Conservation (phyloP, 2,888 invertebrate genomes). For the Venusia cambrica region DNA sequence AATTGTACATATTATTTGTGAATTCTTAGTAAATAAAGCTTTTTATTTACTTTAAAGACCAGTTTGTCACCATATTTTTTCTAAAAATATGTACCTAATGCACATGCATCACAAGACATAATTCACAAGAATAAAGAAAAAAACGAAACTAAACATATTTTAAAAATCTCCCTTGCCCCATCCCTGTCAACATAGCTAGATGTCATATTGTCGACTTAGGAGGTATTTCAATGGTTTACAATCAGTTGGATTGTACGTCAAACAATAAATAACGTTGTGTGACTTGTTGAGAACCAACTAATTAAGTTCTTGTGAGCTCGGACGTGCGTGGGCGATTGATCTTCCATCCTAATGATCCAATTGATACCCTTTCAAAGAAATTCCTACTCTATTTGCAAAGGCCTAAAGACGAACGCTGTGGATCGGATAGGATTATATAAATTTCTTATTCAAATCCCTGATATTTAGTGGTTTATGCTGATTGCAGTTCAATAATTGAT, state of each 20-base stretch:
- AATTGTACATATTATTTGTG: too few species aligned
- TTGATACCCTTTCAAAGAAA: constrained; percentile 30
- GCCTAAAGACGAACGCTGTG: constrained; percentile 27
- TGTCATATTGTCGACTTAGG: constrained; percentile 41
- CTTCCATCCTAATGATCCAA: constrained; percentile 50
- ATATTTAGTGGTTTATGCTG: constrained; percentile 51
- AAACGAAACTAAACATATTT: too few species aligned
- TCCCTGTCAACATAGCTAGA: constrained; percentile 15
- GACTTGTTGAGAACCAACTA: constrained; percentile 66
- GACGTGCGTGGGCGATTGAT: constrained; percentile 58
- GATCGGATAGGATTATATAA: constrained; percentile 27
- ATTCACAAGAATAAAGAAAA: too few species aligned
- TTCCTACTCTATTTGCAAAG: constrained; percentile 34
- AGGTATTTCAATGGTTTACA: constrained; percentile 51
- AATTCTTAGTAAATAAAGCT: too few species aligned
- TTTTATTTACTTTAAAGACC: too few species aligned
- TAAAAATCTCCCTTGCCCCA: constrained; percentile 4
- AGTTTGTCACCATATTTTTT: too few species aligned
- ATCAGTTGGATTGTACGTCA: constrained; percentile 61
- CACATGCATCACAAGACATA: too few species aligned
- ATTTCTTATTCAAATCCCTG: constrained; percentile 55
- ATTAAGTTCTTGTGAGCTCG: constrained; percentile 73
- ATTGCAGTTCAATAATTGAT: constrained; percentile 67
- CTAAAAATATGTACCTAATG: too few species aligned
- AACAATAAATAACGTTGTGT: constrained; percentile 67